Base-by-base conservation (phyloP, 2,888 invertebrate genomes). In the Cephus nigrinus region DNA sequence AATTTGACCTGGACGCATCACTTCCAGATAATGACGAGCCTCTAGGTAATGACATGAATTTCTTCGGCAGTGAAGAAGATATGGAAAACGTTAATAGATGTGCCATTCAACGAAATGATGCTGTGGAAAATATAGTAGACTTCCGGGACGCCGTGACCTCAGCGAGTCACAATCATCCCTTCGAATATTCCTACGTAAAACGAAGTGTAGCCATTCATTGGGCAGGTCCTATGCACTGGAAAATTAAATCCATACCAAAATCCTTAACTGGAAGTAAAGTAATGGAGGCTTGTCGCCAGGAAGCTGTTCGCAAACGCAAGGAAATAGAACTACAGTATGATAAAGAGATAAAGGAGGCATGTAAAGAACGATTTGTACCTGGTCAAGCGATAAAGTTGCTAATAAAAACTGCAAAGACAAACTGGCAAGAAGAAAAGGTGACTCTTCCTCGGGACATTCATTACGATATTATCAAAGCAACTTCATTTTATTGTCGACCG, bases 151-250 rank as follows among this genome's bases (percentile, higher is more conserved):
- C 84, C 30, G 72, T 89, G 32, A 77, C 72, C 11, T 76, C 78
- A 0, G 74, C 83, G 3, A 15, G 35, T 0, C 69, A 76, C 1
- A 55, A 77, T n/a, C 80, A 81, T 68, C 55, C 74, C 4, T 82
- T 83, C 0, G 90, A 90, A 74, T 91, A 91, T 76, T 88, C 90
- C 0, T 89, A 87, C 75, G 30, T 89, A 11, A 84, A 84, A 15
- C 81, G 82, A 1, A 82, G 76, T 36, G 74, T 86, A 11, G 82
- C 83, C 15, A 83, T 88, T 68, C 86, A 87, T 83, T 97, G 97
- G 97, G 96, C 96, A 33, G 97, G 97, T 0, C 97, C 97, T 40
- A 93, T 94, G 73, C 96, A 97, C 91, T 97, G 97, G 97, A 95
- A 95, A 85, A 93, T 96, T 72, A 94, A 87, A 93, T 93, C 84